Evolutionary conservation across 64 coral and sea anemone species (phyloP).

Genomic region (Anthopleura sola): DNA sequence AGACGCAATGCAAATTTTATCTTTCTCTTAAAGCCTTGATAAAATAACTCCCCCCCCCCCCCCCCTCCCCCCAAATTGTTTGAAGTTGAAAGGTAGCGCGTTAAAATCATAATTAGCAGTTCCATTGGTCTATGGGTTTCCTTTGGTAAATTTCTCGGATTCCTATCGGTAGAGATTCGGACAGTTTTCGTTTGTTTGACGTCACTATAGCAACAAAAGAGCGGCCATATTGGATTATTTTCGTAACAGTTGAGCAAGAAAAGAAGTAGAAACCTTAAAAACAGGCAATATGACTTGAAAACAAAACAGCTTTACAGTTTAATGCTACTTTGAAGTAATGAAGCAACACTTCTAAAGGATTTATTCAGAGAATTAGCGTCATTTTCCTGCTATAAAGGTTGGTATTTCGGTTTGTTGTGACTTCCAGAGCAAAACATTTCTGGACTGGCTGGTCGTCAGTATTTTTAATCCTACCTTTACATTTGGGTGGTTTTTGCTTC

Average conservation of each 20-base stretch:
- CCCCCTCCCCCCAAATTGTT: too few species aligned
- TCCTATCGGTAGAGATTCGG: not conserved
- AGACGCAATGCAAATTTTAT: too few species aligned
- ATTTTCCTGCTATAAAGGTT: not conserved
- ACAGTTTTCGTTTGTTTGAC: slow-evolving; percentile 30
- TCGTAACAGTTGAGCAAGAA: slow-evolving; percentile 2
- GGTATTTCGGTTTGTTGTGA: not conserved
- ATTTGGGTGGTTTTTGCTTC: too few species aligned
- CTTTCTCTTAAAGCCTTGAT: too few species aligned
- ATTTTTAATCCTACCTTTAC: too few species aligned
- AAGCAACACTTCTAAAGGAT: slow-evolving; percentile 4
- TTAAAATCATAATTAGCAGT: too few species aligned
- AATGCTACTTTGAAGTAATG: not conserved
- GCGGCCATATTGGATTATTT: slow-evolving; percentile 56
- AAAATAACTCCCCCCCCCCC: too few species aligned
- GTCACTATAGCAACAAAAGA: slow-evolving; percentile 90
- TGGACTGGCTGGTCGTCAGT: too few species aligned
- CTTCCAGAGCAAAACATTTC: not conserved
- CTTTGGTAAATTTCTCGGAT: not conserved
- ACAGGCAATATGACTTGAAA: slow-evolving; percentile 7
- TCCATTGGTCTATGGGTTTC: not conserved
- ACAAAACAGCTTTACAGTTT: not conserved
- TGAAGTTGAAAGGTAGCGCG: too few species aligned
- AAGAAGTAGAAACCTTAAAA: not conserved
- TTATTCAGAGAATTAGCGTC: not conserved